Percentiles rank a stretch among this genome's conserved stretches.
Conservation (phyloP, 1,140 invertebrate species). For the Aleiodes sp. region DNA sequence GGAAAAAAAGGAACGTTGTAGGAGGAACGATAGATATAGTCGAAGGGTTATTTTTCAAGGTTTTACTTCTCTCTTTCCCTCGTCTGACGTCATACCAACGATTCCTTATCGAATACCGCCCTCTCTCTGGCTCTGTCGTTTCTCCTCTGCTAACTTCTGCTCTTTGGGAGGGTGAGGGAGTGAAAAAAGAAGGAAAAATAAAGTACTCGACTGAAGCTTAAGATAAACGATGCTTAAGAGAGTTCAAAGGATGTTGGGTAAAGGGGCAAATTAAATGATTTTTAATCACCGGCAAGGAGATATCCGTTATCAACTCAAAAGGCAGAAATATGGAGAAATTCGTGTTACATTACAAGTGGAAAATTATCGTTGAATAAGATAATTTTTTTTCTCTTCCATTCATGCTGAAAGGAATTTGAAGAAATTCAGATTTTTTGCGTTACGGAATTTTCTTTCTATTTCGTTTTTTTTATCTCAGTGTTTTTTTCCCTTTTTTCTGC, state of each 20-base stretch:
- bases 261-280: constrained; percentile 28
- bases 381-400: too few species aligned
- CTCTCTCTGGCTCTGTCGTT: neutral
- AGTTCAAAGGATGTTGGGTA: constrained; percentile 18
- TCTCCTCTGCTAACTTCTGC: constrained; percentile 16
- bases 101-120: neutral
- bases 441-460: constrained; percentile 1
- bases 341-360: too few species aligned
- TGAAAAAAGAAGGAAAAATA: constrained; percentile 7
- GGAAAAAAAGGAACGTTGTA: constrained; percentile 25
- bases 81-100: constrained; percentile 41
- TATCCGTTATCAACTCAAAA: neutral
- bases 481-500: constrained; percentile 20
- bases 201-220: neutral
- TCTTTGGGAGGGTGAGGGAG: neutral
- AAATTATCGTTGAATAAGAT: too few species aligned
- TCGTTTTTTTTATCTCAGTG: constrained; percentile 21
- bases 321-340: neutral
- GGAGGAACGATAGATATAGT: constrained; percentile 43
- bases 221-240: constrained; percentile 26
- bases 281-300: constrained; percentile 1
- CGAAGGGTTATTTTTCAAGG: constrained; percentile 58
- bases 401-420: too few species aligned
- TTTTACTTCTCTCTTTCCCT: constrained; percentile 37
- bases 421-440: too few species aligned